These are phyloP conservation scores for Noctua pronuba DNA, from an alignment of 2,888 invertebrate genomes.

Conservation along the genomic window DNA sequence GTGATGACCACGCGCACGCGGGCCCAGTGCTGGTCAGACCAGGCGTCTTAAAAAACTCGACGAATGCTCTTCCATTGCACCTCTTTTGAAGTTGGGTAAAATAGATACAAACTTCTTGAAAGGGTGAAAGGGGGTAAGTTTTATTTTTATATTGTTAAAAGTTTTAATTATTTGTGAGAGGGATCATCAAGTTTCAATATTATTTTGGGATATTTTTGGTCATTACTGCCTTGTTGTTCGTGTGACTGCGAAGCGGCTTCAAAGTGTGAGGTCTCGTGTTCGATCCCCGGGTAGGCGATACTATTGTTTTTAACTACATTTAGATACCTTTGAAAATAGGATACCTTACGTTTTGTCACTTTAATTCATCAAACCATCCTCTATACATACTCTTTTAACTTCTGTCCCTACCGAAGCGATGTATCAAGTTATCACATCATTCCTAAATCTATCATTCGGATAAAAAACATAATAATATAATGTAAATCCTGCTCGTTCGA, in stretches of 20 bases:
- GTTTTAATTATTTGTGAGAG: conserved; percentile 14
- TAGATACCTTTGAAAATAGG: no score
- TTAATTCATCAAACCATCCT: not conserved
- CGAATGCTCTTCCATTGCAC: not conserved
- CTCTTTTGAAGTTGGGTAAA: not conserved
- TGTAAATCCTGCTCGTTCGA: not conserved
- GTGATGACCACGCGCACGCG: not conserved
- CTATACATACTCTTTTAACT: not conserved
- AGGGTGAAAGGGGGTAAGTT: not conserved
- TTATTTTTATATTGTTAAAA: conserved; percentile 32
- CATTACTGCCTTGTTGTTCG: not conserved
- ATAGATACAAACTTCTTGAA: not conserved
- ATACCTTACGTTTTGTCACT: not conserved
- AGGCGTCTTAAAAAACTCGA: not conserved
- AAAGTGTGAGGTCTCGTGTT: not conserved
- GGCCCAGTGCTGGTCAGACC: not conserved
- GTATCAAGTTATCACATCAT: not conserved
- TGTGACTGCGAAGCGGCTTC: no score
- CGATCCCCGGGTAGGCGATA: not conserved
- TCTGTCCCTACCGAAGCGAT: not conserved
- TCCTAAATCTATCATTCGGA: not conserved
- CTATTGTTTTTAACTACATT: not conserved
- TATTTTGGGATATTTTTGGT: conserved; percentile 3
- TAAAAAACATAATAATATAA: not conserved
- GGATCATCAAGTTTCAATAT: conserved; percentile 22